phyloP scores from a whole-genome alignment of 2,113 vertebrate genomes.

The Ursus arctos region DNA sequence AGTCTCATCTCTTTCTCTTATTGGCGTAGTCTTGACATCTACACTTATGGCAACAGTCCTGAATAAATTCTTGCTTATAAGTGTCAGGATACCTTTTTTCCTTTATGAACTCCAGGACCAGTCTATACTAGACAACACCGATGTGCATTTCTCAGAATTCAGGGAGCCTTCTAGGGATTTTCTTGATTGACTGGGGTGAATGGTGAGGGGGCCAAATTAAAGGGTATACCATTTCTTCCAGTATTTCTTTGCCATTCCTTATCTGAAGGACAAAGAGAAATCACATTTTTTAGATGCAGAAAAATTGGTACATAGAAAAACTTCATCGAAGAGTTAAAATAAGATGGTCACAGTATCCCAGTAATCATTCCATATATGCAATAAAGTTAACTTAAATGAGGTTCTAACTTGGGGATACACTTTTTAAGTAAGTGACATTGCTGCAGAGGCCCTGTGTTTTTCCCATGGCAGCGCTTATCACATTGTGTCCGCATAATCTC shows the following conservation, averaged over 20 bases:
- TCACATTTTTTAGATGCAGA: neutral
- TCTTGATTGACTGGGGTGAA: neutral
- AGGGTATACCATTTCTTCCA: neutral
- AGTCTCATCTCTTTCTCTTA: neutral
- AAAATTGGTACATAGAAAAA: constrained; percentile 4
- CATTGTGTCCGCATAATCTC: neutral
- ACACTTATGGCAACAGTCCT: neutral
- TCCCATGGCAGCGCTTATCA: neutral
- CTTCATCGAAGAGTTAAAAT: neutral
- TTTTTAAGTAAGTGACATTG: neutral
- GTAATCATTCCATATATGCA: neutral
- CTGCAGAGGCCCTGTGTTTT: neutral
- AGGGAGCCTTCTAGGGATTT: neutral
- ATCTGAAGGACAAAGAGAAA: neutral
- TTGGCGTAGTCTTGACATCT: neutral
- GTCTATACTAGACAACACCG: neutral
- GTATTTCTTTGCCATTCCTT: neutral
- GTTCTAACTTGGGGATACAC: neutral
- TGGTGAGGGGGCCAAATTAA: neutral
- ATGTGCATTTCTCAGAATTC: neutral
- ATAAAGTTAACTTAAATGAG: neutral
- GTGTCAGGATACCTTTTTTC: neutral
- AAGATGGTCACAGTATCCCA: neutral
- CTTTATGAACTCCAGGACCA: neutral
- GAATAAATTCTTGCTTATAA: neutral